Evolutionary conservation across 2,888 invertebrate genomes (phyloP).

Genomic region (Calameuta pallipes): DNA sequence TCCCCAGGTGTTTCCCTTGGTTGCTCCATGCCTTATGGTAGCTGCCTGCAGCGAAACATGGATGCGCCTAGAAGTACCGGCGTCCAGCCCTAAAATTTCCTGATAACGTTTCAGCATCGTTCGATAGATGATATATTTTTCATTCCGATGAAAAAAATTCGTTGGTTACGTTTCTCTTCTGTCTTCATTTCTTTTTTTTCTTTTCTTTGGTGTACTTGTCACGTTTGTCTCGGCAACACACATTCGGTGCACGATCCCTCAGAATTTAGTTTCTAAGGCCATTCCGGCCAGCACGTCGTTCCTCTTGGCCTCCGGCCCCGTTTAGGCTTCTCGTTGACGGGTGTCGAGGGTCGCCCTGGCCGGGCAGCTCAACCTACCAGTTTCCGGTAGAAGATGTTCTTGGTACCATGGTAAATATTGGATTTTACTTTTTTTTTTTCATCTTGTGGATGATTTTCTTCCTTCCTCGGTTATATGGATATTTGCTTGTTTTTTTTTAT

Average conservation of each 20-base stretch:
- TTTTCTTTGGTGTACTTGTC: background rate
- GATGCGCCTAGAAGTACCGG: background rate
- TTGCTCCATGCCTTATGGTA: slow-evolving; percentile 3
- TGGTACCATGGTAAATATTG: slow-evolving; percentile 30
- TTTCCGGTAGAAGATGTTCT: slow-evolving; percentile 27
- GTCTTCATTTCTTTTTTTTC: background rate
- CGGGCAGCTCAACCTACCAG: slow-evolving; percentile 14
- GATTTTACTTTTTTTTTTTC: background rate
- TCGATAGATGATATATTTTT: background rate
- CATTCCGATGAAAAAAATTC: background rate
- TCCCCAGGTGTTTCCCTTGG: no score
- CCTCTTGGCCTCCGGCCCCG: slow-evolving; percentile 17
- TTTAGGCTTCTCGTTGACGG: slow-evolving; percentile 11
- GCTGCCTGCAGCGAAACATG: slow-evolving; percentile 20
- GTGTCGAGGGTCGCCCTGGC: slow-evolving; percentile 5
- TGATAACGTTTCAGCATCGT: no score
- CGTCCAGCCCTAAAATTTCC: background rate
- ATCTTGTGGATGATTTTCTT: background rate
- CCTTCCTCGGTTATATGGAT: background rate
- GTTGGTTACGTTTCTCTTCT: background rate
- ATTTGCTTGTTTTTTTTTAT: background rate
- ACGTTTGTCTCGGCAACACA: background rate
- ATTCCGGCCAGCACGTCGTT: slow-evolving; percentile 9
- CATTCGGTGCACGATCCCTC: background rate
- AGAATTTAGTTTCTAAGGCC: background rate